A percentile compares a stretch with the other conserved stretches of the same genome.
phyloP scores from a whole-genome alignment of 2,888 invertebrate genomes.

The Choreutis nemorana region DNA sequence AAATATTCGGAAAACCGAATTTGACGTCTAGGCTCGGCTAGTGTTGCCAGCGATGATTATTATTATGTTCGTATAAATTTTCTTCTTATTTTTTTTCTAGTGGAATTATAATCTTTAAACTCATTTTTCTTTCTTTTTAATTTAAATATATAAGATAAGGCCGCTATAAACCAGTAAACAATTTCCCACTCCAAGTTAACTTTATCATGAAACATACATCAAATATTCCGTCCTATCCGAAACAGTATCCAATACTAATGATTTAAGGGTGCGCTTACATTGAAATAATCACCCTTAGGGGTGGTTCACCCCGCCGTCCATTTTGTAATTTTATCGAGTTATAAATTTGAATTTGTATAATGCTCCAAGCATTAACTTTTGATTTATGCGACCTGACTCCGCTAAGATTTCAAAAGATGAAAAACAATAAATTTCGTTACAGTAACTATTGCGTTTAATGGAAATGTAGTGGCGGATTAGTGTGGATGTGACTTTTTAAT shows the following conservation, averaged over 20 bases:
- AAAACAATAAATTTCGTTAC: constrained; percentile 64
- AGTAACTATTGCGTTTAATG: constrained; percentile 62
- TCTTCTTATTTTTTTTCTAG: no score
- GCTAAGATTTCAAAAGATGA: constrained; percentile 67
- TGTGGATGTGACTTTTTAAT: constrained; percentile 19
- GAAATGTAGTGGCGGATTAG: constrained; percentile 20
- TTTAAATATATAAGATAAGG: no score
- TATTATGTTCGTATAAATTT: no score
- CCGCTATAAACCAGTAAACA: no score
- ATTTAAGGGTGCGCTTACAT: constrained; percentile 55
- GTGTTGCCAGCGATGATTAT: no score
- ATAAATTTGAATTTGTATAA: constrained; percentile 69
- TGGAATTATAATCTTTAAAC: no score
- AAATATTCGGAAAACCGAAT: no score
- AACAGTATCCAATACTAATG: constrained; percentile 35
- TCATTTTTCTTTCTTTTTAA: no score
- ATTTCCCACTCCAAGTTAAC: no score
- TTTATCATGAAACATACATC: no score
- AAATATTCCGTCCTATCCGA: no score
- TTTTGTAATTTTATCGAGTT: constrained; percentile 67
- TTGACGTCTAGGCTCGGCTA: no score
- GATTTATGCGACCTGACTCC: constrained; percentile 65
- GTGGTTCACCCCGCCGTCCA: constrained; percentile 41
- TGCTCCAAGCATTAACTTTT: constrained; percentile 62
- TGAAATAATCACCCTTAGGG: constrained; percentile 19